A percentile compares a stretch with the other conserved stretches of the same genome.
These are phyloP conservation scores for Glyphotaelius pellucidus DNA, from an alignment of 2,888 invertebrate species.

Conservation along the genomic window DNA sequence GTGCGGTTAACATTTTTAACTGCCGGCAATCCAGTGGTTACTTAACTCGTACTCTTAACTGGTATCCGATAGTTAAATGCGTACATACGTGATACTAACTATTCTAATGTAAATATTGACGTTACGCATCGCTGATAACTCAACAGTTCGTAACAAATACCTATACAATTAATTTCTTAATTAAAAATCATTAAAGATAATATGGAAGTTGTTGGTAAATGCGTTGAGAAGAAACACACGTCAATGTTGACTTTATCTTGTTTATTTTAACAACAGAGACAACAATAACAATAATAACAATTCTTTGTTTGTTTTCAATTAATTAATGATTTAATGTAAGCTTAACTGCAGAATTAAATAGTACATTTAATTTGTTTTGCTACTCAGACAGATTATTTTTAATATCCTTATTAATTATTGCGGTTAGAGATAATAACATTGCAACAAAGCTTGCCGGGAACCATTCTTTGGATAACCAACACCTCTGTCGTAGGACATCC, in stretches of 20 bases:
- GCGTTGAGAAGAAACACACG: no score
- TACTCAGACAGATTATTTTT: no score
- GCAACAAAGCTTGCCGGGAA: no score
- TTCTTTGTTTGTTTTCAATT: background rate
- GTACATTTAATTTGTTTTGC: background rate
- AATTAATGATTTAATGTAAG: background rate
- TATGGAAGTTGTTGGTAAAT: background rate
- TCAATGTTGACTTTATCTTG: background rate
- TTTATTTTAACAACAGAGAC: background rate
- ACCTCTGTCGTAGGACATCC: no score
- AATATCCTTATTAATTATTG: background rate
- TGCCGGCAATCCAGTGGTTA: background rate
- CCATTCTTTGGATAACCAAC: no score
- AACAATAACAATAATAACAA: background rate
- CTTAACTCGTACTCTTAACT: slow-evolving; percentile 12
- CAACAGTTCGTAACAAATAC: background rate
- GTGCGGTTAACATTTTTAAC: slow-evolving; percentile 17
- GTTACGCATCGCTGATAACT: background rate
- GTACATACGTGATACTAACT: background rate
- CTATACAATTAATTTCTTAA: background rate
- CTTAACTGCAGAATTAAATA: background rate
- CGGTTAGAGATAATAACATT: background rate
- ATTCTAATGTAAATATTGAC: background rate
- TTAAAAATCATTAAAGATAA: background rate
- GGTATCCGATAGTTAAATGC: background rate